Conservation (phyloP, 92 coral and sea anemone genomes). For the Parazoanthus darwini region DNA sequence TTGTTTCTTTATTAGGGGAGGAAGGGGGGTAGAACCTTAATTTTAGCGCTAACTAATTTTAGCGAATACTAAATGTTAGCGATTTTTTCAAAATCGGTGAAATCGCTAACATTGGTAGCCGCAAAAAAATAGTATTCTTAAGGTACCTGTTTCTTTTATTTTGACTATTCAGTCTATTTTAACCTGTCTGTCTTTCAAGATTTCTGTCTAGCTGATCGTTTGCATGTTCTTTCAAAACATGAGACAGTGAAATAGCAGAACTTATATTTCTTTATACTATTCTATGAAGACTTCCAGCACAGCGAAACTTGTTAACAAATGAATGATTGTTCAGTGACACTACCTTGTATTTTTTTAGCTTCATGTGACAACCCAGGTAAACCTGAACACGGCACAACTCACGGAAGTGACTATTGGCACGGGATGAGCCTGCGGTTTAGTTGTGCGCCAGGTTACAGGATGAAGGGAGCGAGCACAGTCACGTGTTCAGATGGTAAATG, state of each 20-base stretch:
- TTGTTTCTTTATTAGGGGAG: too few relatives aligned
- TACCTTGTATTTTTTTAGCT: background rate
- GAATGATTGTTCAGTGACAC: background rate
- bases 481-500: constrained; percentile 57
- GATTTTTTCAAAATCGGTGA: too few relatives aligned
- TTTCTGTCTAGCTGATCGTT: background rate
- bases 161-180: background rate
- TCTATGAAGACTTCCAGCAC: background rate
- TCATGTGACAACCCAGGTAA: constrained; percentile 29
- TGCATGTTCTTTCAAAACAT: background rate
- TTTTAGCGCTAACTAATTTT: too few relatives aligned
- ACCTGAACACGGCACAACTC: constrained; percentile 26
- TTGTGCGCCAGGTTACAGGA: constrained; percentile 28
- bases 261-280: background rate
- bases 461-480: constrained; percentile 3
- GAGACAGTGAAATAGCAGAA: background rate
- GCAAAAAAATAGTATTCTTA: too few relatives aligned
- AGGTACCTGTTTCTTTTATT: too few relatives aligned
- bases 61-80: too few relatives aligned
- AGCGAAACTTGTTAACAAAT: background rate
- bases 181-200: background rate
- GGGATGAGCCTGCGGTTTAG: constrained; percentile 29
- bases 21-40: too few relatives aligned
- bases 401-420: constrained; percentile 41
- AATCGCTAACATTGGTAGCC: too few relatives aligned